phyloP scores from a whole-genome alignment of 2,797 vertebrate genomes.

The Semotilus atromaculatus region DNA sequence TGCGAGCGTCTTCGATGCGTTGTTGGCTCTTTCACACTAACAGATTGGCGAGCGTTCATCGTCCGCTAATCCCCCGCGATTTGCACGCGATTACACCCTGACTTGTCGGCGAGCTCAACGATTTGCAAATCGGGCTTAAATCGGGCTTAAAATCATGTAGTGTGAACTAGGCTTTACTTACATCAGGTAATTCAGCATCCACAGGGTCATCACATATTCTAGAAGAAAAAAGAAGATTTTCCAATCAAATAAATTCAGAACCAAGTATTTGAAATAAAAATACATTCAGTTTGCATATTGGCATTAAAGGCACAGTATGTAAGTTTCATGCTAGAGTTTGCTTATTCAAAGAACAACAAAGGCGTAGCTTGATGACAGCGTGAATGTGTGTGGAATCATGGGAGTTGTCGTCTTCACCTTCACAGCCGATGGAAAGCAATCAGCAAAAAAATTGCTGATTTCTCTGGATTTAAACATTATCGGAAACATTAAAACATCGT shows the following conservation, averaged over 20 bases:
- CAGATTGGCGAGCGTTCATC: no score
- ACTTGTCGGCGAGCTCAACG: no score
- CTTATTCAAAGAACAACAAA: not conserved
- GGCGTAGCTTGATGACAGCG: not conserved
- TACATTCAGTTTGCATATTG: no score
- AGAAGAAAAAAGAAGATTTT: conserved; percentile 1
- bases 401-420: not conserved
- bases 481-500: not conserved
- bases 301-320: not conserved
- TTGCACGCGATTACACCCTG: no score
- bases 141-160: no score
- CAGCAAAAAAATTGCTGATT: not conserved
- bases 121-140: no score
- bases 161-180: conserved; percentile 58
- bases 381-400: not conserved
- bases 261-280: not conserved
- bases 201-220: conserved; percentile 80
- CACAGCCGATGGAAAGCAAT: not conserved
- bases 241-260: not conserved
- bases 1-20: no score
- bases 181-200: conserved; percentile 70
- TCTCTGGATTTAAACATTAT: not conserved
- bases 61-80: no score
- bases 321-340: not conserved
- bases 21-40: no score